Conservation (phyloP, 2,797 vertebrate species). For the Alosa sapidissima region DNA sequence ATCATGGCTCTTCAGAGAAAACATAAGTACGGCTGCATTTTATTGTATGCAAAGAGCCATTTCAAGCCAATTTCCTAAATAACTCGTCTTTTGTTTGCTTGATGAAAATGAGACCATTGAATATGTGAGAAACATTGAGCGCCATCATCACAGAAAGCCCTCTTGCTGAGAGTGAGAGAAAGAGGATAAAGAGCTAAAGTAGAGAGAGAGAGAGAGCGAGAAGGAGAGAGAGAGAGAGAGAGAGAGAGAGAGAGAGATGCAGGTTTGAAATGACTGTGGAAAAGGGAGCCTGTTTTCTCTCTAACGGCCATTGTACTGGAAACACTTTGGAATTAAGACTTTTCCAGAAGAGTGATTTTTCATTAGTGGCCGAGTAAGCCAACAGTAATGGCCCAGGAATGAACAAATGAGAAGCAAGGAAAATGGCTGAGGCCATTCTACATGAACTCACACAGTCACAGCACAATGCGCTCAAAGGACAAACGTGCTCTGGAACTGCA, state of each 20-base stretch:
- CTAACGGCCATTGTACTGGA: slow-evolving; percentile 40
- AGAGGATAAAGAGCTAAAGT: background rate
- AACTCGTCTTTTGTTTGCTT: slow-evolving; percentile 42
- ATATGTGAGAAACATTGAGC: background rate
- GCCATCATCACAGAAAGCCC: slow-evolving; percentile 18
- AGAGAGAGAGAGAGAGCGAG: background rate
- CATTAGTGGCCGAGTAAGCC: slow-evolving; percentile 33
- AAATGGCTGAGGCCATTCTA: background rate
- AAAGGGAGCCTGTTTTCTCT: slow-evolving; percentile 13
- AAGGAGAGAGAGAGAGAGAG: background rate
- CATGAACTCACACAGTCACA: background rate
- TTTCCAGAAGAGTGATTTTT: slow-evolving; percentile 49
- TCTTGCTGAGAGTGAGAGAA: background rate
- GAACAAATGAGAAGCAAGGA: slow-evolving; percentile 26
- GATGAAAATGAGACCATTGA: slow-evolving; percentile 46
- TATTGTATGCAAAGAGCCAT: background rate
- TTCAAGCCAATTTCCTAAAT: slow-evolving; percentile 38
- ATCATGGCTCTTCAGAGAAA: slow-evolving; percentile 29
- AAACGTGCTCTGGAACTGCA: background rate
- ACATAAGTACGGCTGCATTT: slow-evolving; percentile 28
- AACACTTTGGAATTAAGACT: slow-evolving; percentile 34
- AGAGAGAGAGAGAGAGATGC: background rate
- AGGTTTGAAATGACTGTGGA: slow-evolving; percentile 30
- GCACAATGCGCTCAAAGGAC: background rate
- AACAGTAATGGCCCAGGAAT: slow-evolving; percentile 26